Conservation (phyloP, 1,140 invertebrate genomes). For the Drosophila ambigua region DNA sequence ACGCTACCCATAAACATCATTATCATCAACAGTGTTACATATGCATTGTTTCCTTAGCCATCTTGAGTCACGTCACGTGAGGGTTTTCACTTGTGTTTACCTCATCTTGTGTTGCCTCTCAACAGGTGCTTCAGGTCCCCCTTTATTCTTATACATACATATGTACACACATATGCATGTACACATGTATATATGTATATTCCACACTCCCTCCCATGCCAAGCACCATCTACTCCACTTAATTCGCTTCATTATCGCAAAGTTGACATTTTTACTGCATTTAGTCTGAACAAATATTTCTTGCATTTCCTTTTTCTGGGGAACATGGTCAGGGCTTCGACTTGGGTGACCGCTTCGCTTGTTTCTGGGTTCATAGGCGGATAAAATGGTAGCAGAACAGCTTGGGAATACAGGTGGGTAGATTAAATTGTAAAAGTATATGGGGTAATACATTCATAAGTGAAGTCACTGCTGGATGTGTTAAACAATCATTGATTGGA, state of each 20-base stretch:
- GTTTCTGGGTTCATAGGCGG: background rate
- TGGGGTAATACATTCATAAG: no score
- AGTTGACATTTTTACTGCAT: constrained; percentile 53
- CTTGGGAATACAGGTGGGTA: no score
- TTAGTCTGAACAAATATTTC: constrained; percentile 47
- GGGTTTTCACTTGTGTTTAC: constrained; percentile 43
- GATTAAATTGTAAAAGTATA: no score
- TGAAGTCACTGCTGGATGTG: no score
- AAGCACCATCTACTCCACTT: constrained; percentile 30
- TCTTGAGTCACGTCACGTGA: constrained; percentile 56
- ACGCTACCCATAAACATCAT: constrained; percentile 33
- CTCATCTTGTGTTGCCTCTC: constrained; percentile 23
- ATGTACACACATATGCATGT: no score
- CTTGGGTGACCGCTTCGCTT: background rate
- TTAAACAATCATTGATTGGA: background rate
- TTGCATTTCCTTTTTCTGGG: constrained; percentile 27
- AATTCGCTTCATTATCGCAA: constrained; percentile 63
- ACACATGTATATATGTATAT: background rate
- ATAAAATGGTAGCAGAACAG: no score
- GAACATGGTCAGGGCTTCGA: constrained; percentile 3
- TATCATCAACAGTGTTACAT: constrained; percentile 41
- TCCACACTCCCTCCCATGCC: background rate
- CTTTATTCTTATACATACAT: constrained; percentile 13
- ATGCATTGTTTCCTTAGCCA: constrained; percentile 56
- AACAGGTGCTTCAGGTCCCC: constrained; percentile 56